A percentile compares a stretch with the other conserved stretches of the same genome.
These are phyloP conservation scores for Amphimedon queenslandica DNA, from an alignment of 37 sponge, comb jelly and placozoan genomes.

Conservation along the genomic window DNA sequence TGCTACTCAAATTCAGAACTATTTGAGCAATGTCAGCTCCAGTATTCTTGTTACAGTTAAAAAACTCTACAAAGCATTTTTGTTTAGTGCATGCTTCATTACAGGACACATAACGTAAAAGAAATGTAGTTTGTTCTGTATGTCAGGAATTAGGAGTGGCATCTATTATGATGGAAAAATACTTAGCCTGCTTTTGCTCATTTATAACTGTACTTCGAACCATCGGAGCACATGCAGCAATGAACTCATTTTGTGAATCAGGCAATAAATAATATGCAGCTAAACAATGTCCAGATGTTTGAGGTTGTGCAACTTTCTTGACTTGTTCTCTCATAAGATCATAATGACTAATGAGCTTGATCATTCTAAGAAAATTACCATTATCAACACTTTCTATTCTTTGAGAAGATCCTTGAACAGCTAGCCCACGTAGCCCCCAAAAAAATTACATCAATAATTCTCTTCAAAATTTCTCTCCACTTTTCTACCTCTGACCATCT, in stretches of 20 bases:
- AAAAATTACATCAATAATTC: not conserved
- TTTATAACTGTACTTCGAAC: too few relatives aligned
- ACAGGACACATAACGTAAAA: slow-evolving; percentile 12
- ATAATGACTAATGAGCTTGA: too few relatives aligned
- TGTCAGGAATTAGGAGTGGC: slow-evolving; percentile 16
- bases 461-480: slow-evolving; percentile 1
- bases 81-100: not conserved
- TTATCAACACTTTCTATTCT: too few relatives aligned
- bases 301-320: too few relatives aligned
- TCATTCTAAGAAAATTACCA: too few relatives aligned
- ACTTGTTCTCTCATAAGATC: too few relatives aligned
- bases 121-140: slow-evolving; percentile 7
- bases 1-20: not conserved
- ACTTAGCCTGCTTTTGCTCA: too few relatives aligned
- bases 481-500: not conserved
- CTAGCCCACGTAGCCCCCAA: not conserved
- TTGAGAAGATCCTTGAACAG: not conserved
- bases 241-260: too few relatives aligned
- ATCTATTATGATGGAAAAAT: not conserved
- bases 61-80: slow-evolving; percentile 10
- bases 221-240: too few relatives aligned
- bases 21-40: not conserved
- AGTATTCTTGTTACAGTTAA: slow-evolving; percentile 7
- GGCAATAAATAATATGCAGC: too few relatives aligned
- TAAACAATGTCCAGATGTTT: too few relatives aligned